A percentile compares a stretch with the other conserved stretches of the same genome.
Conservation (phyloP, 1,140 invertebrate genomes). For the Brachionus rubens region DNA sequence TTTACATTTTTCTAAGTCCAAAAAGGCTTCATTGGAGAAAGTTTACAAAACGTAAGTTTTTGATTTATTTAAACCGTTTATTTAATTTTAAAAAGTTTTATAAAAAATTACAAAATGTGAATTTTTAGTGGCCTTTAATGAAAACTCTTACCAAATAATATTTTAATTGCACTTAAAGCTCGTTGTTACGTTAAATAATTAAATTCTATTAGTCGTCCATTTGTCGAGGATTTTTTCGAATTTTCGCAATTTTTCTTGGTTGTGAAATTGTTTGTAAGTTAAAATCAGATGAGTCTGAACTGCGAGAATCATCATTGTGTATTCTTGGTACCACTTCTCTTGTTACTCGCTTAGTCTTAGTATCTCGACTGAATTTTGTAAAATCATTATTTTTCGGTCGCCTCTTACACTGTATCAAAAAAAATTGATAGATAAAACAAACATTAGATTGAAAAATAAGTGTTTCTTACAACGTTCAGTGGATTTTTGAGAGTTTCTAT, state of each 20-base stretch:
- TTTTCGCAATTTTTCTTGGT: not conserved
- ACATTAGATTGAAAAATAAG: not conserved
- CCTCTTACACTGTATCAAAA: not conserved
- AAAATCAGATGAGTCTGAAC: not conserved
- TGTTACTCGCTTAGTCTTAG: not conserved
- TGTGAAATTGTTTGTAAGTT: not conserved
- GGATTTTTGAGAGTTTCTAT: not conserved
- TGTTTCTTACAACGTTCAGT: not conserved
- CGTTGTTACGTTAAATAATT: too few relatives aligned
- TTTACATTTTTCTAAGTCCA: too few relatives aligned
- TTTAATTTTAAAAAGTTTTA: too few relatives aligned
- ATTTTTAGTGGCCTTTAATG: too few relatives aligned
- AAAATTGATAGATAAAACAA: not conserved
- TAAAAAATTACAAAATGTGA: too few relatives aligned
- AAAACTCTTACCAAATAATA: too few relatives aligned
- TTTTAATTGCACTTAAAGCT: too few relatives aligned
- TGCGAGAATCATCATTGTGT: not conserved
- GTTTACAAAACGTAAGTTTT: too few relatives aligned
- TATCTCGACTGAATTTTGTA: not conserved
- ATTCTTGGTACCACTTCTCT: not conserved
- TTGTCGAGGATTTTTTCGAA: conserved; percentile 10
- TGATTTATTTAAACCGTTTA: too few relatives aligned
- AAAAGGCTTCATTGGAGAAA: too few relatives aligned
- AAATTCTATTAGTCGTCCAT: not conserved
- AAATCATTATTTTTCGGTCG: too few relatives aligned